These are phyloP conservation scores for Barypeithes pellucidus DNA, from an alignment of 2,888 invertebrate genomes.

Conservation along the genomic window DNA sequence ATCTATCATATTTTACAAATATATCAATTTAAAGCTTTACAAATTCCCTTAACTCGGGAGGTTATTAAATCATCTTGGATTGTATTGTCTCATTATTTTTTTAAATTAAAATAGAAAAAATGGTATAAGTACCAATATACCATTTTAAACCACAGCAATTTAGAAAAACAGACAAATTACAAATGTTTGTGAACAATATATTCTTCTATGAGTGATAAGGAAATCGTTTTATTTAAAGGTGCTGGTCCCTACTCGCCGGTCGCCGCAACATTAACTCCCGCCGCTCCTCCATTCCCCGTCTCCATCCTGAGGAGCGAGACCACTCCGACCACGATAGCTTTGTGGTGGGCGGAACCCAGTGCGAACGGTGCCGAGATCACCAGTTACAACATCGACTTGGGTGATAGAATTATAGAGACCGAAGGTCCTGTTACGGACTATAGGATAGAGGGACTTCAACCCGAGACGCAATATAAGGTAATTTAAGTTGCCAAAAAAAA, in stretches of 20 bases:
- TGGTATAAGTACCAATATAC: no score
- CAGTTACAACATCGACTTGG: slow-evolving; percentile 83
- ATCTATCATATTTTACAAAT: no score
- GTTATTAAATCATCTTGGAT: no score
- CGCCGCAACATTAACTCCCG: slow-evolving; percentile 81
- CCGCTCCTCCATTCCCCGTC: slow-evolving; percentile 85
- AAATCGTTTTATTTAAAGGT: slow-evolving; percentile 64
- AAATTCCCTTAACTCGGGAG: no score
- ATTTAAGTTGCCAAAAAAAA: no score
- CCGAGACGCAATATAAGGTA: slow-evolving; percentile 85
- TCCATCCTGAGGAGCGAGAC: slow-evolving; percentile 75
- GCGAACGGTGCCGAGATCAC: slow-evolving; percentile 84
- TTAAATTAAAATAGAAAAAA: no score
- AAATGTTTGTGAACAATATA: no score
- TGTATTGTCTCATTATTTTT: no score
- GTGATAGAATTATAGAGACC: slow-evolving; percentile 75
- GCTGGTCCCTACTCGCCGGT: slow-evolving; percentile 81
- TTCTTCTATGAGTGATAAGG: no score
- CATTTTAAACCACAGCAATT: no score
- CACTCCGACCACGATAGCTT: slow-evolving; percentile 79
- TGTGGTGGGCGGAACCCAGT: slow-evolving; percentile 85
- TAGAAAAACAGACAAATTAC: no score
- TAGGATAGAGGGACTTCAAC: slow-evolving; percentile 79
- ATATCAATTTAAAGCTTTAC: no score
- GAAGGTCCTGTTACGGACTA: slow-evolving; percentile 77